Evolutionary conservation across 2,888 invertebrate species (phyloP).

Genomic region (Druceiella hillmani): DNA sequence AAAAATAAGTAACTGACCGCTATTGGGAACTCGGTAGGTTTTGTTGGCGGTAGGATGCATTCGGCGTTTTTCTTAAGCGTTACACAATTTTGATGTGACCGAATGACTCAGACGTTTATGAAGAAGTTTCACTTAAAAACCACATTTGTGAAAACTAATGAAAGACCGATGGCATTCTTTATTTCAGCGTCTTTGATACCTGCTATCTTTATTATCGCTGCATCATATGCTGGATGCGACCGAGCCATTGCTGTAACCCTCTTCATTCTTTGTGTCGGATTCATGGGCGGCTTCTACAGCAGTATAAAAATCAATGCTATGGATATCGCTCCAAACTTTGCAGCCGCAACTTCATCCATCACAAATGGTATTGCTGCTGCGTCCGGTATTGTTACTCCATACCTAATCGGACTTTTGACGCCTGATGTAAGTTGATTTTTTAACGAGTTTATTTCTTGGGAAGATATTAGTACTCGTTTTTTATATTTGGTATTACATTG

Average conservation of each 20-base stretch:
- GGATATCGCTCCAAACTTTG: constrained; percentile 59
- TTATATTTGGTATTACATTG: too few relatives aligned
- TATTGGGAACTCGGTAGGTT: too few relatives aligned
- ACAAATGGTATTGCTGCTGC: constrained; percentile 58
- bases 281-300: constrained; percentile 66
- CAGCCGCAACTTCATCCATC: constrained; percentile 59
- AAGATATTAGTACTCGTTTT: too few relatives aligned
- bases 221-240: constrained; percentile 59
- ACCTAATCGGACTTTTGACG: constrained; percentile 54
- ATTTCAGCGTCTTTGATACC: constrained; percentile 58
- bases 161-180: too few relatives aligned
- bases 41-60: too few relatives aligned
- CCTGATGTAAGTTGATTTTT: constrained; percentile 57
- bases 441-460: too few relatives aligned
- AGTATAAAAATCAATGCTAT: constrained; percentile 62
- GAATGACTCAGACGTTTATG: too few relatives aligned
- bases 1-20: too few relatives aligned
- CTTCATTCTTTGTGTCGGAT: constrained; percentile 57
- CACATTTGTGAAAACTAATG: too few relatives aligned
- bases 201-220: constrained; percentile 55
- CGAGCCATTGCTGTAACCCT: constrained; percentile 43
- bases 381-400: constrained; percentile 57
- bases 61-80: too few relatives aligned
- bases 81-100: too few relatives aligned
- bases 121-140: too few relatives aligned